Conservation (phyloP, 2,797 vertebrate genomes). For the Peromyscus melanophrys region DNA sequence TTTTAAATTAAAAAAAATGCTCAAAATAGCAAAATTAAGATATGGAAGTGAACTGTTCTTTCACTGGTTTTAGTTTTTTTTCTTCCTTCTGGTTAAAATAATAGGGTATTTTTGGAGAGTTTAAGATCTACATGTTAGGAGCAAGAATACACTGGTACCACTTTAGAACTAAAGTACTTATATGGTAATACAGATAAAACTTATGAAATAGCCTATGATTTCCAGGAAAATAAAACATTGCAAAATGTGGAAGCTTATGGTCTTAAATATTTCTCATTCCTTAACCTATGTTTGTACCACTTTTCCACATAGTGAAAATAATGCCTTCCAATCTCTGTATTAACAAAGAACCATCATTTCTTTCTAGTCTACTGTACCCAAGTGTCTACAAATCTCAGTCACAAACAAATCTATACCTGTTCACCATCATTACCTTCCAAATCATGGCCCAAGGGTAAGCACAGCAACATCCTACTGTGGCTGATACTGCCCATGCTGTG, state of each 20-base stretch:
- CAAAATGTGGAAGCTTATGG: slow-evolving; percentile 30
- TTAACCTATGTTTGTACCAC: neutral
- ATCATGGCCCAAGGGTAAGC: fast-evolving
- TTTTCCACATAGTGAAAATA: neutral
- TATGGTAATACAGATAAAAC: neutral
- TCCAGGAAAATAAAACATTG: slow-evolving; percentile 1
- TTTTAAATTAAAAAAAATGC: neutral
- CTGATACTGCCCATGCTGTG: no score
- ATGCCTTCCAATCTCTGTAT: neutral
- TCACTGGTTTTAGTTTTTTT: slow-evolving; percentile 13
- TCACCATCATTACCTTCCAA: neutral
- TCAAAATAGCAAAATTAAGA: neutral
- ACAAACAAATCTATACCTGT: neutral
- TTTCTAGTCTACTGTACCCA: neutral
- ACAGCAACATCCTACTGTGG: neutral
- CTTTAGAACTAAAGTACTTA: neutral
- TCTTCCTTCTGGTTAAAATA: neutral
- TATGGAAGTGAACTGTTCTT: neutral
- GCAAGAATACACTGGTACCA: neutral
- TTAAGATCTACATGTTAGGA: neutral
- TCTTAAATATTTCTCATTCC: neutral
- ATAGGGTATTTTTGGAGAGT: neutral
- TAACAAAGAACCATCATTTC: neutral
- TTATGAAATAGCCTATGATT: neutral
- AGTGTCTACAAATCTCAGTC: neutral